phyloP scores from a whole-genome alignment of 2,113 vertebrate genomes.

The Gasterosteus aculeatus region DNA sequence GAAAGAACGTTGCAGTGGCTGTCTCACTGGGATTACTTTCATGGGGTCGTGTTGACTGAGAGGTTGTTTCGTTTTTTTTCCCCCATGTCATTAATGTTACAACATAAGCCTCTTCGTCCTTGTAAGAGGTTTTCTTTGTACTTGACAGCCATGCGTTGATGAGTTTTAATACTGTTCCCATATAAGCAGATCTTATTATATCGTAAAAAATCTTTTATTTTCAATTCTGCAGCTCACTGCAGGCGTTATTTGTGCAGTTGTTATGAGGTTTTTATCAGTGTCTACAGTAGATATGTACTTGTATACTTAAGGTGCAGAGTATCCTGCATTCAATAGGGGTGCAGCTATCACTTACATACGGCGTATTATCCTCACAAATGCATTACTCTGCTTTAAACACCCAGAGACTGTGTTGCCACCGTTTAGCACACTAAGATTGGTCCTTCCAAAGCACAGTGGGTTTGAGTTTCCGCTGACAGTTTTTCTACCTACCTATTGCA shows the following conservation, averaged over 20 bases:
- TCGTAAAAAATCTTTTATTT: constrained; percentile 1
- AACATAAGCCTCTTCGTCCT: constrained; percentile 38
- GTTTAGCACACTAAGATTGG: background rate
- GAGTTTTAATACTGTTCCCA: constrained; percentile 12
- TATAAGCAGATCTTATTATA: constrained; percentile 25
- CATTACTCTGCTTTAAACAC: background rate
- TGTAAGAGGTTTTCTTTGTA: constrained; percentile 19
- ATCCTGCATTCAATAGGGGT: background rate
- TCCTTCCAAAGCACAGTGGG: background rate
- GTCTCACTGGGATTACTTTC: constrained; percentile 53
- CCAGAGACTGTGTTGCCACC: background rate
- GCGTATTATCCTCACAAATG: background rate
- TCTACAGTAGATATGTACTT: background rate
- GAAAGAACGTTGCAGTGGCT: constrained; percentile 32
- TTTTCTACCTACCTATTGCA: background rate
- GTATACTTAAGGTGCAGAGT: background rate
- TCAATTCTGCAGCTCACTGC: background rate
- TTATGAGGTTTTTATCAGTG: background rate
- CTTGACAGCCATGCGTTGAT: constrained; percentile 22
- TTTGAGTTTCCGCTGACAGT: background rate
- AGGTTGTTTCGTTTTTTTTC: constrained; percentile 43
- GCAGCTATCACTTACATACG: background rate
- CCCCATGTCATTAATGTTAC: constrained; percentile 38
- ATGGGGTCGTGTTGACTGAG: constrained; percentile 43
- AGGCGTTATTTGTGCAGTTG: background rate